Percentiles rank a stretch among this genome's conserved stretches.
Conservation (phyloP, 2,797 vertebrate genomes). For the Lepus townsendii region DNA sequence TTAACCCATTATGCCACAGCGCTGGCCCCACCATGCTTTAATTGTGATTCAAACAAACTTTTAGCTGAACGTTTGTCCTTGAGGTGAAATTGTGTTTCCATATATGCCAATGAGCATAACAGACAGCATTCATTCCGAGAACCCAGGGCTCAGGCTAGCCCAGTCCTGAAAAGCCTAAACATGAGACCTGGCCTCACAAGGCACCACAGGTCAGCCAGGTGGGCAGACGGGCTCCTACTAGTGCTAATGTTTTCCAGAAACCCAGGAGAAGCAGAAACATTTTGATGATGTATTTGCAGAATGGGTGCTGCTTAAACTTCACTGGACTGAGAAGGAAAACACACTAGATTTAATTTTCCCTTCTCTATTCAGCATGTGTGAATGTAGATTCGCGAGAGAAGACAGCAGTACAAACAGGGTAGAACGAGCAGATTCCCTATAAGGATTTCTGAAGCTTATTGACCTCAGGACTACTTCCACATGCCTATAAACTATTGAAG, state of each 20-base stretch:
- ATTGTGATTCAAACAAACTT: neutral
- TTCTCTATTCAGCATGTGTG: neutral
- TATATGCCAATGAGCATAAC: neutral
- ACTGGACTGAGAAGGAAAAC: neutral
- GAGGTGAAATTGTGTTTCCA: neutral
- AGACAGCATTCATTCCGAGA: neutral
- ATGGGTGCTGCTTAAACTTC: neutral
- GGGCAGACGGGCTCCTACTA: neutral
- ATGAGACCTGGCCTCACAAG: fast-evolving
- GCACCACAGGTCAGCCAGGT: neutral
- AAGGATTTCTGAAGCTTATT: neutral
- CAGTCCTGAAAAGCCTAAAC: neutral
- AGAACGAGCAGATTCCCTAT: neutral
- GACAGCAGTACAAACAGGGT: neutral
- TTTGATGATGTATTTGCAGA: neutral
- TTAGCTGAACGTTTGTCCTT: neutral
- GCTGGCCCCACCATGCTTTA: too few species aligned
- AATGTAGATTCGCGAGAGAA: neutral
- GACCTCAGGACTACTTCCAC: neutral
- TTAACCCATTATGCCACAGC: too few species aligned
- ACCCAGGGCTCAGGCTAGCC: neutral
- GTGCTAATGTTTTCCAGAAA: neutral
- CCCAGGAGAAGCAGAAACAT: neutral
- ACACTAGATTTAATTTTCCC: neutral
- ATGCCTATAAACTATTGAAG: neutral